Conservation (phyloP, 2,113 vertebrate genomes). For the Phrynosoma platyrhinos region DNA sequence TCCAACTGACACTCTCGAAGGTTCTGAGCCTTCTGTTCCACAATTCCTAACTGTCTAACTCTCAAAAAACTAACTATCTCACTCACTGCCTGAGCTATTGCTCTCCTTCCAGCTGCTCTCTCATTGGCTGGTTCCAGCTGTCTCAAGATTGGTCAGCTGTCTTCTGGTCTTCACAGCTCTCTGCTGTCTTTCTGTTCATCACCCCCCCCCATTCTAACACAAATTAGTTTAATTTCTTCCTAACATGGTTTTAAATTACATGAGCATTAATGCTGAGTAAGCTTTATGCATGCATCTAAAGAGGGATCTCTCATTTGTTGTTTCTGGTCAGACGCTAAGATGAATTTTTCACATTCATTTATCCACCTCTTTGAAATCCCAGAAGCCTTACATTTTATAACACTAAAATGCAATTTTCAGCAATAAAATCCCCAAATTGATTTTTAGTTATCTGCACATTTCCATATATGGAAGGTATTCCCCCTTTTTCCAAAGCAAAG, state of each 20-base stretch:
- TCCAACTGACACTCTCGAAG: no score
- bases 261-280: neutral
- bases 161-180: no score
- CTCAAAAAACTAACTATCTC: no score
- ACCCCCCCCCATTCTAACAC: no score
- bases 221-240: neutral
- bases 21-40: no score
- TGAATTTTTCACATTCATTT: neutral
- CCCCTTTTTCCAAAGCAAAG: neutral
- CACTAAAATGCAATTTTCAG: neutral
- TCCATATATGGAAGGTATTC: neutral
- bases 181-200: no score
- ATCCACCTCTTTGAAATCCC: neutral
- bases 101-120: no score
- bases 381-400: neutral
- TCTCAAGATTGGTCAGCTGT: no score
- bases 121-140: no score
- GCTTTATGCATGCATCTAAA: neutral
- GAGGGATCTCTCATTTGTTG: neutral
- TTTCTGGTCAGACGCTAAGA: neutral
- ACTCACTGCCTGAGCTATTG: no score
- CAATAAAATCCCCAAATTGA: neutral
- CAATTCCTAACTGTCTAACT: no score
- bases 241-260: neutral
- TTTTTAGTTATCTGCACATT: neutral